phyloP scores from a whole-genome alignment of 2,797 vertebrate species.

The Phataginus tetradactyla region DNA sequence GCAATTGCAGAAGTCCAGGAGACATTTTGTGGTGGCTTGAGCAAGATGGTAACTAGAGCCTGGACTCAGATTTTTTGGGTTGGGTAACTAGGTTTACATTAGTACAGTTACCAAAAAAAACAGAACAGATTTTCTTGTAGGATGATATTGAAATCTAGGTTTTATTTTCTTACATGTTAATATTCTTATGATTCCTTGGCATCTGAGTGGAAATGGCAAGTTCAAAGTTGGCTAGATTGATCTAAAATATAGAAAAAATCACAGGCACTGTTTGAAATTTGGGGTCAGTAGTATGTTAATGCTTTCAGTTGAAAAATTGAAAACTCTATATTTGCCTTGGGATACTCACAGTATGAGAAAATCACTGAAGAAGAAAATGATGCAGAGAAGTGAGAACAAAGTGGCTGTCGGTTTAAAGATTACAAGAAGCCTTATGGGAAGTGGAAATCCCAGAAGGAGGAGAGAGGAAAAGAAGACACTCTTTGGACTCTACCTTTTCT shows the following conservation, averaged over 20 bases:
- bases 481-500: background rate
- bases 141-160: background rate
- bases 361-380: background rate
- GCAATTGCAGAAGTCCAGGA: background rate
- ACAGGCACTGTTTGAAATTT: background rate
- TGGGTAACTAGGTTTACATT: background rate
- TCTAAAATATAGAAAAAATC: background rate
- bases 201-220: background rate
- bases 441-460: background rate
- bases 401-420: background rate
- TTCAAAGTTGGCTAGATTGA: background rate
- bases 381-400: background rate
- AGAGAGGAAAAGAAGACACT: background rate
- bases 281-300: background rate
- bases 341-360: background rate
- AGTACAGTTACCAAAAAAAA: background rate
- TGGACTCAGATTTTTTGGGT: background rate
- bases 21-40: background rate
- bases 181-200: background rate
- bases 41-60: background rate
- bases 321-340: background rate
- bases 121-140: background rate
- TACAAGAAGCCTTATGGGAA: background rate
- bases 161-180: background rate
- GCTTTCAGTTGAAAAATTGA: background rate